A percentile compares a stretch with the other conserved stretches of the same genome.
Evolutionary conservation across 2,888 invertebrate genomes (phyloP).

Genomic region (Parascotia fuliginaria): DNA sequence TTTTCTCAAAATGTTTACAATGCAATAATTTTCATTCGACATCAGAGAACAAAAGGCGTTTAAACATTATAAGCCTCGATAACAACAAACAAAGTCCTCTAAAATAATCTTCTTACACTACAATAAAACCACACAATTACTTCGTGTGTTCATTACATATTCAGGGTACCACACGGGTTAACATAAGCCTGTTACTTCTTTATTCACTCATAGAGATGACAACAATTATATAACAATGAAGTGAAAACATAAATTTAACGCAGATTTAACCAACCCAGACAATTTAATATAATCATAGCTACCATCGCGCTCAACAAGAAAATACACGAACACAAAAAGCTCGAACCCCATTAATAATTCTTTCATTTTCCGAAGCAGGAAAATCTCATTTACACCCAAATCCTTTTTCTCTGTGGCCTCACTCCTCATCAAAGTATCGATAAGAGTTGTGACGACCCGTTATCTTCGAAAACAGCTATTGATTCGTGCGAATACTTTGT

Average conservation of each 20-base stretch:
- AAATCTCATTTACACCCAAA: conserved; percentile 55
- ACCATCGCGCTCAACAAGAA: not conserved
- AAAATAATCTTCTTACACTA: conserved; percentile 27
- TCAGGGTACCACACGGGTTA: conserved; percentile 9
- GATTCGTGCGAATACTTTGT: conserved; percentile 69
- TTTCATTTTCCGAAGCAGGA: conserved; percentile 49
- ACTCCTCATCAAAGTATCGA: conserved; percentile 58
- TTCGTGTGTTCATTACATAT: conserved; percentile 28
- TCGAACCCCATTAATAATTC: conserved; percentile 37
- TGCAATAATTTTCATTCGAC: conserved; percentile 74
- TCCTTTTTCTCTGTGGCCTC: conserved; percentile 50
- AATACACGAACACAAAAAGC: conserved; percentile 22
- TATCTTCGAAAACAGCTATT: conserved; percentile 64
- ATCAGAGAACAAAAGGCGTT: conserved; percentile 51
- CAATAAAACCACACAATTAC: conserved; percentile 22
- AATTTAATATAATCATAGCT: conserved; percentile 1
- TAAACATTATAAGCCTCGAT: conserved; percentile 23
- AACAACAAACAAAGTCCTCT: conserved; percentile 14
- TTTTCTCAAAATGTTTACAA: conserved; percentile 80
- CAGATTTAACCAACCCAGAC: not conserved
- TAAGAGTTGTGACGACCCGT: conserved; percentile 55
- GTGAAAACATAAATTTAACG: conserved; percentile 1
- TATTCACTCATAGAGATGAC: conserved; percentile 7
- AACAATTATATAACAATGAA: conserved; percentile 15
- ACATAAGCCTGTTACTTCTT: conserved; percentile 6